Base-by-base conservation (phyloP, 2,888 invertebrate species). In the Kuschelorhynchus macadamiae region DNA sequence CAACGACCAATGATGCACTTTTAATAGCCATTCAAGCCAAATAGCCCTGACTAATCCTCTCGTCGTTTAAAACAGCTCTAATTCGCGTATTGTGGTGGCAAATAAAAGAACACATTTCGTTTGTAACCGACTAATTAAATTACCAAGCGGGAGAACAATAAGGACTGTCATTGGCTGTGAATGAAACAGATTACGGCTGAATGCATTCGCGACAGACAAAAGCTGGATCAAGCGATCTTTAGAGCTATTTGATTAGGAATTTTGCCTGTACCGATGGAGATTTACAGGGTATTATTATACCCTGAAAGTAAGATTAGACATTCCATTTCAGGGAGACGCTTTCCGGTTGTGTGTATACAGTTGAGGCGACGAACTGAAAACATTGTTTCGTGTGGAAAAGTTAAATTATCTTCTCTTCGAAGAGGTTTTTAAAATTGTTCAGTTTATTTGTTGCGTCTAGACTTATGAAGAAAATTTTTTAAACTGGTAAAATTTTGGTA, bases 61-160 rank as follows among this genome's bases (percentile, higher is more conserved):
- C 52, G 46, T 50, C 52, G 46, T 56, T 65, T 65, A 52, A 56
- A 59, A 52, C 46, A 41, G 50, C 59, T 46, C 65, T 59, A 65
- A 65, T 65, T 65, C 65, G 46, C 59, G 65, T 59, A 65, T 65
- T 65, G 65, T 65, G 65, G 59, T 56, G 59, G 56, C 42, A 65
- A 65, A 65, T 65, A 59, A 65, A 65, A 65, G 65, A 65, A 65
- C 65, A 65, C 65, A 65, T 65, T 65, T 47, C 59, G 65, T 65
- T 59, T 59, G 65, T 65, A 59, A 59, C 53, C 59, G 59, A 52
- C 56, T 59, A 65, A 65, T 65, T 65, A 57, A 57, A 59, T 65
- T 65, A 60, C 66, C 53, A 47, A 60, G 66, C 59, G 36, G 46
- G 59, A 66, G 60, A 66, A 66, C 66, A 66, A 66, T 66, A 60